These are phyloP conservation scores for Genyomyrus donnyi DNA, from an alignment of 2,113 vertebrate genomes.

Conservation along the genomic window DNA sequence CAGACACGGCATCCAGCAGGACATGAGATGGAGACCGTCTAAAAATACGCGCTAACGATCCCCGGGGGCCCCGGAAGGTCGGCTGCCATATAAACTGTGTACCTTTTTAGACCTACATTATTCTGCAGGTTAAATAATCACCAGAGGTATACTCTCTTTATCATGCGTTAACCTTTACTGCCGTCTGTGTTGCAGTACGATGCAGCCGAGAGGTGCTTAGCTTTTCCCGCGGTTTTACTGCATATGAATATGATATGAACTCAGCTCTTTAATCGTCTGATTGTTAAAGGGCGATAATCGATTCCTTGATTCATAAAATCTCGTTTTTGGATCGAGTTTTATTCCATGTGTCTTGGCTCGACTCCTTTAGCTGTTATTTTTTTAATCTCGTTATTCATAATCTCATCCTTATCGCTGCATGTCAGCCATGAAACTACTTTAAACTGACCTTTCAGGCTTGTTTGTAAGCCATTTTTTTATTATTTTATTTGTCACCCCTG, in stretches of 20 bases:
- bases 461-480: constrained; percentile 1
- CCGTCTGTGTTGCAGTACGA: not conserved
- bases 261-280: not conserved
- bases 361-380: constrained; percentile 8
- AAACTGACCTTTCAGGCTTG: constrained; percentile 11
- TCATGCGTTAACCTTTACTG: not conserved
- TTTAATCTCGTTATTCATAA: not conserved
- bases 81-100: not conserved
- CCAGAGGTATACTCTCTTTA: not conserved
- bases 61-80: not conserved
- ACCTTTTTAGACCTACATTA: constrained; percentile 13
- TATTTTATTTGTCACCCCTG: not conserved
- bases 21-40: not conserved
- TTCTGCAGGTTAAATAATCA: constrained; percentile 16
- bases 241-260: not conserved
- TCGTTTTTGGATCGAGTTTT: not conserved
- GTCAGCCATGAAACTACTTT: constrained; percentile 6
- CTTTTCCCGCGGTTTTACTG: not conserved
- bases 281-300: not conserved
- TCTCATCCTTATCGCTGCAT: not conserved
- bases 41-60: not conserved
- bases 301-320: not conserved
- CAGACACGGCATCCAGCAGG: not conserved
- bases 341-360: constrained; percentile 13
- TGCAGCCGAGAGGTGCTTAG: not conserved